Evolutionary conservation across 2,888 invertebrate species (phyloP), one percentile per base, ranked within the genome.

Genomic region (Chrysotoxum bicinctum): DNA sequence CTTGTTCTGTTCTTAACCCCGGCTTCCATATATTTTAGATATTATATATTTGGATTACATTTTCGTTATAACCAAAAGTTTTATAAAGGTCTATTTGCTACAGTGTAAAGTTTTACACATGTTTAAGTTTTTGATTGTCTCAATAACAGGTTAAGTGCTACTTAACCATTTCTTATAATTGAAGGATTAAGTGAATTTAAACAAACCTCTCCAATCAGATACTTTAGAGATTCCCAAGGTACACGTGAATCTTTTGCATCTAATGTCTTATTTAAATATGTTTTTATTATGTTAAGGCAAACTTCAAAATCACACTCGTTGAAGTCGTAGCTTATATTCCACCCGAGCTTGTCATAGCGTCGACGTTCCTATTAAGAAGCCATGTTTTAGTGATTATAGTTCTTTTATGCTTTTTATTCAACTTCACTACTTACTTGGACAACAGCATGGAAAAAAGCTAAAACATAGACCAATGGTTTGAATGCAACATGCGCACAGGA

Each of bases 281-380:
- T 97, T 87, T 95, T 95, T 82, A 98, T 92, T 84, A 98, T 97
- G 90, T 95, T 95, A 89, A 96, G 94, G 92, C 97, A 97, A 37
- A 98, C 97, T 81, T 95, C 94, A 91, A 98, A 98, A 92, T 98
- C 98, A 0, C 97, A 96, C 91, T 98, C 96, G 91, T 97, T 97
- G 92, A 98, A 98, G 92, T 98, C 98, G 91, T 98, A 98, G 69
- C 94, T 94, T 87, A 98, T 97, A 91, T 98, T 98, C 98, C 98
- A 98, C 0, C 98, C 98, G 75, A 98, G 96, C 92, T 98, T 98
- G 89, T 96, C 97, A 91, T 98, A 98, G 90, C 97, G 98, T 87
- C 97, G 94, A 56, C 98, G 94, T 91, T 98, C 98, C 95, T 96
- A 91, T 14, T 81, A 12, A 52, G 23, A 21, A 45, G 12, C n/a